Conservation (phyloP, 2,113 vertebrate species). For the Sinocyclocheilus anophthalmus region DNA sequence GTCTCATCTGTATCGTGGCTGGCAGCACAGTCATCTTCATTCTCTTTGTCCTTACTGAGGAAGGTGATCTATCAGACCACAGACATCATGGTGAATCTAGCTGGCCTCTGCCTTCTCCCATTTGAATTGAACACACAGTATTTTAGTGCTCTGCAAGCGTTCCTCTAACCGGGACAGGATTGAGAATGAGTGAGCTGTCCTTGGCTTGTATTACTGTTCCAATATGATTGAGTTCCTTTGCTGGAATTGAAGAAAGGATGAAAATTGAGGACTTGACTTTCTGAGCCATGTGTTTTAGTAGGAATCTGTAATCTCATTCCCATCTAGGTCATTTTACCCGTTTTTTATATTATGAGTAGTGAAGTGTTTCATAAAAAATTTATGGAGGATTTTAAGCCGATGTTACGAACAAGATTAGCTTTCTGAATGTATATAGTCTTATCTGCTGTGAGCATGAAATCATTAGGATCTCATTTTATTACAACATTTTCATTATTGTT, state of each 20-base stretch:
- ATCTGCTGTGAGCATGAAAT: neutral
- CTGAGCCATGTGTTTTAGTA: constrained; percentile 53
- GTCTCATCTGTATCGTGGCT: constrained; percentile 80
- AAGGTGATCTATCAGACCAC: constrained; percentile 78
- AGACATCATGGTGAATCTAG: constrained; percentile 76
- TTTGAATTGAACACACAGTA: constrained; percentile 79
- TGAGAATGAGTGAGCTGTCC: constrained; percentile 84
- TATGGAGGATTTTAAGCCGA: constrained; percentile 12
- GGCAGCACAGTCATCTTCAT: constrained; percentile 92
- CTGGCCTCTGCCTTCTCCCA: constrained; percentile 77
- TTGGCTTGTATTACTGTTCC: constrained; percentile 79
- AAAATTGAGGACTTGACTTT: constrained; percentile 80
- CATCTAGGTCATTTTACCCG: constrained; percentile 46
- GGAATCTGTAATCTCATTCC: constrained; percentile 49
- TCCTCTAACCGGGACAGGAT: constrained; percentile 76
- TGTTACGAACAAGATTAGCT: constrained; percentile 6
- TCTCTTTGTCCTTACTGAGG: constrained; percentile 81
- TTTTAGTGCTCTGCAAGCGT: constrained; percentile 65
- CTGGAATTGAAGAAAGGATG: constrained; percentile 70
- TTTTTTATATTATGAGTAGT: constrained; percentile 36
- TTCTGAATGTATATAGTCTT: constrained; percentile 16
- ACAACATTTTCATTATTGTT: constrained; percentile 24
- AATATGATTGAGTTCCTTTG: constrained; percentile 79
- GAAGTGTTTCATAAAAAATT: constrained; percentile 24
- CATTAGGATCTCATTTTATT: constrained; percentile 34